Conservation (phyloP, 2,113 vertebrate species). For the Mixornis gularis region DNA sequence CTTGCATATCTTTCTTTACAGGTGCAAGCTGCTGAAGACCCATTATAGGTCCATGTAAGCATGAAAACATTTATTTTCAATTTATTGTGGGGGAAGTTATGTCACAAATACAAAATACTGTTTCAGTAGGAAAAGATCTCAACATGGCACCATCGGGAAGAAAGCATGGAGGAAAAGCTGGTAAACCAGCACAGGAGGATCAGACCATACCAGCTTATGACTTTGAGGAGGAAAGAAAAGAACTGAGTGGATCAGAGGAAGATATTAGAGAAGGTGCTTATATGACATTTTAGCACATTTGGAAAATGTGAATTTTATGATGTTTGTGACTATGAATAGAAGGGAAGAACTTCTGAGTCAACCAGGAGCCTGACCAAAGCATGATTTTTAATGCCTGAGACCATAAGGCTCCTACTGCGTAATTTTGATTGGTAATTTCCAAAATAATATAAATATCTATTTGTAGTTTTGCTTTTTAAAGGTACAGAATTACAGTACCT, state of each 20-base stretch:
- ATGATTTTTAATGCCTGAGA: not conserved
- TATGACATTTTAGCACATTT: not conserved
- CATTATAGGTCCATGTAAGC: not conserved
- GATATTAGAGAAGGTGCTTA: constrained; percentile 62
- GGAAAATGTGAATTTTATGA: not conserved
- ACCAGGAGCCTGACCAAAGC: not conserved
- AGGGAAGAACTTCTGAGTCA: not conserved
- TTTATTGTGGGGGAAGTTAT: not conserved
- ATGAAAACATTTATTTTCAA: not conserved
- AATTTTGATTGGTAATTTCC: not conserved
- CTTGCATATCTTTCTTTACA: not conserved
- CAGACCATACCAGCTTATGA: constrained; percentile 36
- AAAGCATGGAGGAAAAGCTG: constrained; percentile 60
- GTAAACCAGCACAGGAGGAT: constrained; percentile 50
- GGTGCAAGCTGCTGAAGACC: not conserved
- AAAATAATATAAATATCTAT: not conserved
- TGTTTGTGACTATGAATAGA: not conserved
- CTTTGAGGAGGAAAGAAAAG: constrained; percentile 55
- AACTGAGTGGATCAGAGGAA: constrained; percentile 67
- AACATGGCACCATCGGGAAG: constrained; percentile 65
- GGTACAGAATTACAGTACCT: not conserved
- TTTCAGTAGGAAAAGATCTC: constrained; percentile 4
- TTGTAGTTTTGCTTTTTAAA: not conserved
- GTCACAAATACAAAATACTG: not conserved
- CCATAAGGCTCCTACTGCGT: not conserved